Percentiles rank a stretch among this genome's conserved stretches.
These are phyloP conservation scores for Leucoraja erinaceus DNA, from an alignment of 2,113 vertebrate genomes.

Conservation along the genomic window DNA sequence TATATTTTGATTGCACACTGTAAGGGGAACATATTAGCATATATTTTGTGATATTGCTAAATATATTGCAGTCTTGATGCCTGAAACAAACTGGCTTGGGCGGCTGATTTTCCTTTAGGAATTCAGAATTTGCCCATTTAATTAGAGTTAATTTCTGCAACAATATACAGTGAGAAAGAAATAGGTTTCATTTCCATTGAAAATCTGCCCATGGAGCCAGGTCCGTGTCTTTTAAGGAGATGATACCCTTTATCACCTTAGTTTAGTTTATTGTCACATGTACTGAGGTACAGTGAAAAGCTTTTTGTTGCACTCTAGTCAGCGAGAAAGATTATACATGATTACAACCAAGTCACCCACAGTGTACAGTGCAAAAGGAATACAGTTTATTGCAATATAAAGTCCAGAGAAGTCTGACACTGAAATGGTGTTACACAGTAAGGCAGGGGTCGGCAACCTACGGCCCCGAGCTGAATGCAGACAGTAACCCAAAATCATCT, in stretches of 20 bases:
- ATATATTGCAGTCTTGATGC: background rate
- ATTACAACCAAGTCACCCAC: too few relatives aligned
- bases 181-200: background rate
- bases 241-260: background rate
- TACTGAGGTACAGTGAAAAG: too few relatives aligned
- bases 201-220: background rate
- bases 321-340: too few relatives aligned
- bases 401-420: too few relatives aligned
- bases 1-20: constrained; percentile 9
- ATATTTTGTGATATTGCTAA: background rate
- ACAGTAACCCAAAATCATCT: too few relatives aligned
- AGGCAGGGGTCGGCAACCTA: too few relatives aligned
- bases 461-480: too few relatives aligned
- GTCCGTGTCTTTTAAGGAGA: background rate
- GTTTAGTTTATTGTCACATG: too few relatives aligned
- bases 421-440: too few relatives aligned
- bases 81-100: background rate
- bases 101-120: background rate
- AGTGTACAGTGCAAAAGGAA: too few relatives aligned
- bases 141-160: background rate
- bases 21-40: background rate
- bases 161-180: background rate
- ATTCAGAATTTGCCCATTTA: background rate
- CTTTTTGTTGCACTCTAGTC: too few relatives aligned
- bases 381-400: too few relatives aligned